Evolutionary conservation across 2,888 invertebrate species (phyloP), one percentile per base, ranked within the genome.

Genomic region (Oasisia sp.): DNA sequence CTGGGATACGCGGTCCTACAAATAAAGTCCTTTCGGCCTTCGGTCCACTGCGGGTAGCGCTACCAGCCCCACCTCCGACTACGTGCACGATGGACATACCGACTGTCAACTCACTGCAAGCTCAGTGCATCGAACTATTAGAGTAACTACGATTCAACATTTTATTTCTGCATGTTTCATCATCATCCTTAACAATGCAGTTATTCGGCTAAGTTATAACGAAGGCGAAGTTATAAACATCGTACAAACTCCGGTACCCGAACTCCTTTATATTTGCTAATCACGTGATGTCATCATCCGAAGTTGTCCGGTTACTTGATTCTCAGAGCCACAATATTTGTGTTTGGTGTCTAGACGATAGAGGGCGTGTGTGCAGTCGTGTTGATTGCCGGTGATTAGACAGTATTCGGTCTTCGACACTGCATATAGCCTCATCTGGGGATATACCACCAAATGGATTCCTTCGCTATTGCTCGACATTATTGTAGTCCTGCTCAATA

Each of bases 1-100:
- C 92, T 32, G 95, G 95, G 50, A 95, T 92, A 90, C 95, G 93
- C n/a, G 93, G 94, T 32, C 95, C 95, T 92, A 95, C 94, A 93
- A 95, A 95, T 27, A 95, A 94, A 11, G 95, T 95, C 91, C 95
- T 93, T 92, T 95, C 95, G 45, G 94, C 92, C 14, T 93, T 44
- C 94, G 91, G 19, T 94, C 93, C 89, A 92, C 91, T 89, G 92
- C 92, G 92, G 94, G 94, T 32, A 93, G 93, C n/a, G 94, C 93
- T n/a, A 94, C 90, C 5, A 94, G 94, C 58, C 94, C 94, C 74
- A 74, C 74, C 74, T 74, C 74, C 74, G 7, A 74, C 74, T 27
- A 74, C 74, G 27, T 74, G 74, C 7, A 74, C 74, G 74, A 74
- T 74, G 19, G 74, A 74, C 74, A 74, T 74, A 50, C 5, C 14